These are phyloP conservation scores for Ovibos moschatus DNA, from an alignment of 2,113 vertebrate genomes.

Conservation along the genomic window DNA sequence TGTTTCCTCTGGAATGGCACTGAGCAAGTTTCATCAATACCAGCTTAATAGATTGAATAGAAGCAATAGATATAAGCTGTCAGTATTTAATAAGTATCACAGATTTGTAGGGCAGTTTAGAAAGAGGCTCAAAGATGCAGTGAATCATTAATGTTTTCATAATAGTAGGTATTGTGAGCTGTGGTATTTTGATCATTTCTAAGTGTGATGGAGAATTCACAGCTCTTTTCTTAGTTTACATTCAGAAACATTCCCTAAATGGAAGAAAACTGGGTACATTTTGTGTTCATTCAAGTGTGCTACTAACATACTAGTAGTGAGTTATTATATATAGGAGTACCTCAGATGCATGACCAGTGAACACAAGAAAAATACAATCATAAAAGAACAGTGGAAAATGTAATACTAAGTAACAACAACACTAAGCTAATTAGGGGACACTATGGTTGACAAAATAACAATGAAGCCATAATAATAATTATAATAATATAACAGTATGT, in stretches of 20 bases:
- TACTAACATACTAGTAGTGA: not conserved
- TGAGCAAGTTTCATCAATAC: not conserved
- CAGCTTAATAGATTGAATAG: not conserved
- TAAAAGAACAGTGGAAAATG: not conserved
- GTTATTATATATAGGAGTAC: not conserved
- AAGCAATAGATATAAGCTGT: not conserved
- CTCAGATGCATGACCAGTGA: not conserved
- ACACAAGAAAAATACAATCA: not conserved
- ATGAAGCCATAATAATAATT: not conserved
- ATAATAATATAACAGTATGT: not conserved
- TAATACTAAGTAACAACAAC: not conserved
- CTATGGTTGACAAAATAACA: not conserved
- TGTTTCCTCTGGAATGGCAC: constrained; percentile 17
- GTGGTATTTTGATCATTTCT: not conserved
- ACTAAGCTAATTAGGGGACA: not conserved
- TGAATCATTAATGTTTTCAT: constrained; percentile 7
- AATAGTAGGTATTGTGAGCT: not conserved
- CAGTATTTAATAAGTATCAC: not conserved
- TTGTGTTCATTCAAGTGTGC: not conserved
- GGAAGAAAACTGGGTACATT: not conserved
- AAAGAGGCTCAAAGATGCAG: not conserved
- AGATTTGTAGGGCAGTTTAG: not conserved
- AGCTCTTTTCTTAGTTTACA: constrained; percentile 6
- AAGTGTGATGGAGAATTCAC: not conserved
- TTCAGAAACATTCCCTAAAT: not conserved